Base-by-base conservation (phyloP, 2,113 vertebrate genomes). In the Microcebus tavaratra region DNA sequence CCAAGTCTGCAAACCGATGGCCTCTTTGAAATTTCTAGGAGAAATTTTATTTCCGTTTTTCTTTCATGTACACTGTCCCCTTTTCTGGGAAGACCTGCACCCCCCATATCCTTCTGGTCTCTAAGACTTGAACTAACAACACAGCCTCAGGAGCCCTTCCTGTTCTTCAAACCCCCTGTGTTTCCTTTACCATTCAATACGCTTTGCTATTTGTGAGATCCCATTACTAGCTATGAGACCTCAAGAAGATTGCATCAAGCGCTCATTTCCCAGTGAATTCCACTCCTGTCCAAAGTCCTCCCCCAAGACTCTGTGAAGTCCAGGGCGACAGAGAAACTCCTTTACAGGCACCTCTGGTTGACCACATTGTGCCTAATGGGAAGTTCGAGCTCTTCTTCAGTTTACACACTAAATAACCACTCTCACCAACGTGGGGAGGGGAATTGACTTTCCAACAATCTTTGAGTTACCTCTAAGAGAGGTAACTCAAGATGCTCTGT, bases 11-110 rank as follows among this genome's bases (percentile, higher is more conserved):
- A 13, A 97, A 72, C 57, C 79, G 79, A 34, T 23, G 36, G 31
- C 34, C 63, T 82, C 81, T 57, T 90, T 73, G 70, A 61, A 65
- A 91, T 94, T 83, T 86, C 90, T 93, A 70, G 45, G 31, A 93
- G 90, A 87, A 96, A 89, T 13, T 17, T 39, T 15, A 78, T 86
- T 91, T 94, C 72, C 8, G 17, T 36, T 55, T 14, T 80, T 93
- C 36, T 59, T 42, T 90, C 57, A 80, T 10, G 59, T 5, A 53
- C 36, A 48, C 10, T 55, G 18, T 65, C 2, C 5, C 6, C 36
- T 63, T 45, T 18, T 70, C 36, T 27, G n/a, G 25, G 48, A 88
- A 83, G n/a, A 80, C 3, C 20, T 15, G 9, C 6, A 10, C 13
- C 27, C 29, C 68, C 14, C 25, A 18, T 6, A 27, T 6, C 1